These are phyloP conservation scores for Ophthalmolycus amberensis DNA, from an alignment of 2,113 vertebrate species.

Conservation along the genomic window DNA sequence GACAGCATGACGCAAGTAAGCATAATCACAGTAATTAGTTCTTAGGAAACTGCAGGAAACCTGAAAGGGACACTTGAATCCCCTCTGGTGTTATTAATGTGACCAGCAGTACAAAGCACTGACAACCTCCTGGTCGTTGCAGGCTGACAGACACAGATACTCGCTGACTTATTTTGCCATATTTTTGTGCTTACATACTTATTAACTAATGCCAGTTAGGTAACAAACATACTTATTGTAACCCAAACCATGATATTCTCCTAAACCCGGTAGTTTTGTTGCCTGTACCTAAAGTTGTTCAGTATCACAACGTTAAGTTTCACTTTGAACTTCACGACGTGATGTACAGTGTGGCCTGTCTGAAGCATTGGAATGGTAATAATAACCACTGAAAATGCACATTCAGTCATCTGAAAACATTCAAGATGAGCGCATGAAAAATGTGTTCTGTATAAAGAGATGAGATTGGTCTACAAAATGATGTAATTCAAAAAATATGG, in stretches of 20 bases:
- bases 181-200: background rate
- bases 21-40: constrained; percentile 83
- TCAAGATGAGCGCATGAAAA: background rate
- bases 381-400: background rate
- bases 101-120: constrained; percentile 59
- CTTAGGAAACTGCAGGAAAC: constrained; percentile 67
- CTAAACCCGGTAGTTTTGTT: background rate
- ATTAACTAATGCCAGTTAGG: background rate
- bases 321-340: background rate
- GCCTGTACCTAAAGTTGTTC: background rate
- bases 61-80: constrained; percentile 60
- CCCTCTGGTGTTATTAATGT: constrained; percentile 77
- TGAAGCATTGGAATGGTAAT: background rate
- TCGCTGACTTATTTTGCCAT: background rate
- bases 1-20: constrained; percentile 76
- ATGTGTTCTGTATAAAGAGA: background rate
- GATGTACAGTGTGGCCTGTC: background rate
- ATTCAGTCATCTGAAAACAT: background rate
- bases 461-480: background rate
- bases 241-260: background rate
- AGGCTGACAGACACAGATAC: too few species aligned
- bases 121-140: constrained; percentile 55
- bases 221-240: background rate
- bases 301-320: background rate
- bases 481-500: background rate